A percentile compares a stretch with the other conserved stretches of the same genome.
Conservation (phyloP, 2,113 vertebrate species). For the Burhinus oedicnemus region DNA sequence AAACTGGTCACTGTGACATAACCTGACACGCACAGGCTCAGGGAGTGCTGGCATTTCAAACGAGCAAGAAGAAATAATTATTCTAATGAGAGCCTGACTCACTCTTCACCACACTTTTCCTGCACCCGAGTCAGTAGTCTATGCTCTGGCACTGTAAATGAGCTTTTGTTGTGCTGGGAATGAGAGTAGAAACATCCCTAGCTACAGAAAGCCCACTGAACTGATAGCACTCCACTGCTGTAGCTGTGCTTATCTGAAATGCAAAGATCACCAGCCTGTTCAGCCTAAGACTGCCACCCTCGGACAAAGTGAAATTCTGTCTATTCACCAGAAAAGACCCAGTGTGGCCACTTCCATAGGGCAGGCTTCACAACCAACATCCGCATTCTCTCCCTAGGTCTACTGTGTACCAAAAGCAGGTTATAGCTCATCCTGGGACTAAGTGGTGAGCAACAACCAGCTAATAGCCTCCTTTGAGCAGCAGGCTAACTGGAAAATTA, state of each 20-base stretch:
- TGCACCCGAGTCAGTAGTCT: background rate
- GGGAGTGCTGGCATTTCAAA: background rate
- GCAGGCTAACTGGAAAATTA: background rate
- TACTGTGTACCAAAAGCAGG: background rate
- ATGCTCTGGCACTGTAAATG: background rate
- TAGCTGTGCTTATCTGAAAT: background rate
- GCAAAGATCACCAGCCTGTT: background rate
- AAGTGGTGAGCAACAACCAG: background rate
- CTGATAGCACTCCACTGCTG: background rate
- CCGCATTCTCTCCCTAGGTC: background rate
- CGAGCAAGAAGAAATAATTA: background rate
- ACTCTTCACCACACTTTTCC: background rate
- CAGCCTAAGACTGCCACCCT: background rate
- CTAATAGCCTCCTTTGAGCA: background rate
- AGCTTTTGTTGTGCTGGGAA: background rate
- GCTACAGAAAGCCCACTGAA: background rate
- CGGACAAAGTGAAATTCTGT: background rate
- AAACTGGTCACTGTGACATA: conserved; percentile 6
- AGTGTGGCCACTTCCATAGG: background rate
- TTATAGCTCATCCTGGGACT: background rate
- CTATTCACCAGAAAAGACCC: background rate
- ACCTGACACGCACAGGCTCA: background rate
- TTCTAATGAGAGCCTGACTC: conserved; percentile 13
- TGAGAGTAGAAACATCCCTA: background rate
- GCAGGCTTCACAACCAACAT: background rate